Conservation (phyloP, 2,888 invertebrate genomes). For the Cryptocheilus praepositus region DNA sequence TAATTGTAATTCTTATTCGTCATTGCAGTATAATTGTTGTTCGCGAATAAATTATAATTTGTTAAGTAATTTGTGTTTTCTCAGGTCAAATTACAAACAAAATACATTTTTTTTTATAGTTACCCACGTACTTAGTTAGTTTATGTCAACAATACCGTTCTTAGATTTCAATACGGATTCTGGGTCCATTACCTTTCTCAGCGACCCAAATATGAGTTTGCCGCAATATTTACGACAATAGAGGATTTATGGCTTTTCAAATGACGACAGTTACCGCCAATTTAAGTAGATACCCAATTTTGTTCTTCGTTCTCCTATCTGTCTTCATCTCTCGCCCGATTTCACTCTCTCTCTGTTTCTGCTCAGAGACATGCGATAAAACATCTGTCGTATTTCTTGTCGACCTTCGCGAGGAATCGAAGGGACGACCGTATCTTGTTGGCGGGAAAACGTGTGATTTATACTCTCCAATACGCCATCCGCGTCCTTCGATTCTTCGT, state of each 20-base stretch:
- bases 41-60: no score
- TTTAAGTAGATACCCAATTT: constrained; percentile 23
- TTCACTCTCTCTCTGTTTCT: neutral
- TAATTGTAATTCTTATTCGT: no score
- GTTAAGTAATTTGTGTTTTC: no score
- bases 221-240: constrained; percentile 23
- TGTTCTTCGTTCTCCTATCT: neutral
- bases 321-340: constrained; percentile 5
- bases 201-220: constrained; percentile 6
- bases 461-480: constrained; percentile 18
- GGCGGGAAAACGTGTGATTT: constrained; percentile 36
- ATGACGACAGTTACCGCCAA: neutral
- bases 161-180: no score
- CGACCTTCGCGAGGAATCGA: neutral
- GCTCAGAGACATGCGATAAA: constrained; percentile 16
- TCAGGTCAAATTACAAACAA: no score
- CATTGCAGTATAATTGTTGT: no score
- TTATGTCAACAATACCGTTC: no score
- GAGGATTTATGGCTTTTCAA: constrained; percentile 13
- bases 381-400: constrained; percentile 39
- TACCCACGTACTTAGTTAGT: no score
- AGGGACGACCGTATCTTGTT: constrained; percentile 25
- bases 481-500: constrained; percentile 34
- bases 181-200: neutral
- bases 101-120: no score